Evolutionary conservation across 2,888 invertebrate species (phyloP), one percentile per base, ranked within the genome.

Genomic region (Arctia plantaginis): DNA sequence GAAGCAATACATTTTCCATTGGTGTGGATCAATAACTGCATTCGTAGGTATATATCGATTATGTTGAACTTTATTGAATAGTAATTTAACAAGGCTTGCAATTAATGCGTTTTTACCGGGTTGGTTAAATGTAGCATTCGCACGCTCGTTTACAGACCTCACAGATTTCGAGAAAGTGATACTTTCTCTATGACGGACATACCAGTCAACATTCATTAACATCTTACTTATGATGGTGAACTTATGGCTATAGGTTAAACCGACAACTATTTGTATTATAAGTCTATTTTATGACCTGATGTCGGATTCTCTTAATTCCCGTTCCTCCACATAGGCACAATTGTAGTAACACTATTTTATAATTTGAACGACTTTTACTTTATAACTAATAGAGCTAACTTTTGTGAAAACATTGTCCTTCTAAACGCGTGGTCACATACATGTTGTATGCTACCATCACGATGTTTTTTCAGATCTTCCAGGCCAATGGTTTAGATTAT

Each of bases 81-180:
- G 59, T 33, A 66, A 55, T 13, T 35, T 68, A 72, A 72, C 41
- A 71, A 67, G 55, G 68, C 69, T 64, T 72, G 75, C 69, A 69
- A 72, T 68, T 77, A 76, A 76, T 69, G 66, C 72, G 79, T 77
- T 78, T 35, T 82, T 85, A 78, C 74, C 68, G 68, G 78, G 75
- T 83, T 81, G 80, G 79, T 73, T 77, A 72, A 80, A 73, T 74
- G 65, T 84, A 78, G 80, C 82, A 79, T 80, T 82, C 81, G 82
- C 83, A 83, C 82, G 83, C 83, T 86, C 82, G 82, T 88, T 85
- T 90, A 85, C 84, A 85, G 86, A 86, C 86, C 86, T 84, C 83
- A 77, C 82, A 86, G 89, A 90, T 88, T 86, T 86, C 86, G 91
- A 91, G 94, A 94, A 94, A 94, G 93, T 90, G 81, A 68, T 75